Conservation (phyloP, 2,888 invertebrate species). For the Sipha maydis region DNA sequence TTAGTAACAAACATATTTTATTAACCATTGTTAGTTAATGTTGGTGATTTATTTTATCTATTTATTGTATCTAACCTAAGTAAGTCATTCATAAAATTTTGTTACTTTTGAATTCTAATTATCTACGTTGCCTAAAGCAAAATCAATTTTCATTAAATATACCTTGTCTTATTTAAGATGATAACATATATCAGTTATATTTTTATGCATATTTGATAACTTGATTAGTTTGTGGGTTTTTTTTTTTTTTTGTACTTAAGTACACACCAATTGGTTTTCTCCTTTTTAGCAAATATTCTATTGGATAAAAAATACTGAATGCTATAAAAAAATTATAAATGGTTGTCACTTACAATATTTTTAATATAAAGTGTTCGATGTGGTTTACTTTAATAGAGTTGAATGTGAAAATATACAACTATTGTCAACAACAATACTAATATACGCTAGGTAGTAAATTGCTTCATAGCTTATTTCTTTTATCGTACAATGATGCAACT, state of each 20-base stretch:
- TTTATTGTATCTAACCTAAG: background rate
- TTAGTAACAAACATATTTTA: background rate
- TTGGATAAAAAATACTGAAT: slow-evolving; percentile 3
- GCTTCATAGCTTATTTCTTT: background rate
- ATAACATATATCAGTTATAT: slow-evolving; percentile 13
- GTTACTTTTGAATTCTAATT: slow-evolving; percentile 1
- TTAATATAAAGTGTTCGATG: background rate
- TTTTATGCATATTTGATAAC: slow-evolving; percentile 22
- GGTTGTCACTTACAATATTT: slow-evolving; percentile 2
- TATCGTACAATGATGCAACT: background rate
- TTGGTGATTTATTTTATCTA: background rate
- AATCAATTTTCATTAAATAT: slow-evolving; percentile 21
- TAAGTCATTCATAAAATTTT: slow-evolving; percentile 2
- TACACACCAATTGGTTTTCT: slow-evolving; percentile 1
- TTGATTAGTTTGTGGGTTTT: background rate
- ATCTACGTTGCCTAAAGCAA: slow-evolving; percentile 19
- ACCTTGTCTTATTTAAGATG: slow-evolving; percentile 18
- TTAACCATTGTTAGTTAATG: background rate
- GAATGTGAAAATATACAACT: background rate
- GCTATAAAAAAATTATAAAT: background rate
- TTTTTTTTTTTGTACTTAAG: background rate
- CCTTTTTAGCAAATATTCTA: background rate
- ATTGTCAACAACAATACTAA: slow-evolving; percentile 9
- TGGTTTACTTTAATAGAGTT: background rate
- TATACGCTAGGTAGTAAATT: background rate